Base-by-base conservation (phyloP, 2,888 invertebrate species). In the Amitus sp. region DNA sequence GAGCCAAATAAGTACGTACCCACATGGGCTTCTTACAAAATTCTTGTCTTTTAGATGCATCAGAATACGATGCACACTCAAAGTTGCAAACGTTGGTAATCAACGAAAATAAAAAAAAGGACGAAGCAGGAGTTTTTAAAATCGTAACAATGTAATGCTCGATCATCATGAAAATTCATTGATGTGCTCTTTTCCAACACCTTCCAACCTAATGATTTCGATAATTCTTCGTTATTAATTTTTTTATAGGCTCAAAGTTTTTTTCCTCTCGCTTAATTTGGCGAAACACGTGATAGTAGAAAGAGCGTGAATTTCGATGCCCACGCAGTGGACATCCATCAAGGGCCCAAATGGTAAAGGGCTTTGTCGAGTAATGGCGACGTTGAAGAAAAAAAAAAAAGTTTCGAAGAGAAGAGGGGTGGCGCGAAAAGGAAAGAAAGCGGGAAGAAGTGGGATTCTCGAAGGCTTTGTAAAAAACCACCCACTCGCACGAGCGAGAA, bases 341-440 rank as follows among this genome's bases (percentile, higher is more conserved):
- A 76, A 74, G 73, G 67, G 67, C 59, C 76, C 73, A 76, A 77
- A 76, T 66, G 70, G 74, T 73, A 68, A 69, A 73, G 71, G 74
- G 76, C 75, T 76, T 73, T 77, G 76, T 76, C 76, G 77, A 78
- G 76, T 76, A 78, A 77, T 77, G 75, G 76, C 75, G 73, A 75
- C 69, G 69, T 60, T 66, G 73, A 68, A 74, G 75, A 77, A 77
- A 73, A 69, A 52, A 56, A 53, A 60, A 58, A 57, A 52, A 37
- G 19, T 27, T 39, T 18, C 46, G 59, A 58, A 65, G 55, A 62
- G 65, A 62, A 61, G 59, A 52, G 61, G 61, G 52, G 46, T 49
- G 62, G 55, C 53, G 62, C 57, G 61, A 61, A 63, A 61, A 65
- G 61, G 53, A 51, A 34, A 59, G 60, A 60, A 66, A 56, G 66